Base-by-base conservation (phyloP, 2,113 vertebrate species). In the Pachyramphus minor region DNA sequence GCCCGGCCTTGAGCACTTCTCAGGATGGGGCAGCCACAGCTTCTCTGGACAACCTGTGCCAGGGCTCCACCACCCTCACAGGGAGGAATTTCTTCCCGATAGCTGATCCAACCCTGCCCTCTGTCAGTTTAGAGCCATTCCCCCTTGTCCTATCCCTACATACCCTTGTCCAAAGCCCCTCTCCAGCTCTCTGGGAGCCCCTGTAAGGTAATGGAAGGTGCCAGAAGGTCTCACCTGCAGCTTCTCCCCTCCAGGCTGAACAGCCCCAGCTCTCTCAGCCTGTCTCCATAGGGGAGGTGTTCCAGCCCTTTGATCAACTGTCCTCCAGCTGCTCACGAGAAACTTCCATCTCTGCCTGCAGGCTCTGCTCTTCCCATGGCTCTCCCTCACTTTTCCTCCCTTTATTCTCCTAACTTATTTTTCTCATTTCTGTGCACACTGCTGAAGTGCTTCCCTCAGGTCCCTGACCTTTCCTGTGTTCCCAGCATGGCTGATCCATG, bases 401-500 rank as follows among this genome's bases (percentile, higher is more conserved):
- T 53, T 35, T 31, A 19, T 27, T 55, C 79, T 64, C 21, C 66
- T 42, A 20, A 22, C 10, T 31, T 14, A 7, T 19, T 73, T 67
- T 77, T 42, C 58, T 45, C 35, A 42, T 23, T 42, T 45, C 76
- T n/a, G 17, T 9, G 20, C 5, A 10, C 3, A 3, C 11, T 60
- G 8, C 44, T 45, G 24, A 87, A 39, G 35, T 12, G 24, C 56
- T 19, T 59, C 12, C 47, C 30, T 21, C 8, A 15, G 33, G 35
- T 10, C 15, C 35, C 44, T 6, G 20, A 12, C 27, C 30, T 5
- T 31, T 31, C n/a, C 49, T 0, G 0, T 31, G 9, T 6, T 80
- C 44, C 71, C 67, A 80, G 52, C 56, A 47, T 3, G 1, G 31
- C 67, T 73, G 49, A 63, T 27, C 47, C 64, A 59, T 0, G 8